These are phyloP conservation scores for Corythornis cristatus DNA, from an alignment of 2,113 vertebrate species.

Conservation along the genomic window DNA sequence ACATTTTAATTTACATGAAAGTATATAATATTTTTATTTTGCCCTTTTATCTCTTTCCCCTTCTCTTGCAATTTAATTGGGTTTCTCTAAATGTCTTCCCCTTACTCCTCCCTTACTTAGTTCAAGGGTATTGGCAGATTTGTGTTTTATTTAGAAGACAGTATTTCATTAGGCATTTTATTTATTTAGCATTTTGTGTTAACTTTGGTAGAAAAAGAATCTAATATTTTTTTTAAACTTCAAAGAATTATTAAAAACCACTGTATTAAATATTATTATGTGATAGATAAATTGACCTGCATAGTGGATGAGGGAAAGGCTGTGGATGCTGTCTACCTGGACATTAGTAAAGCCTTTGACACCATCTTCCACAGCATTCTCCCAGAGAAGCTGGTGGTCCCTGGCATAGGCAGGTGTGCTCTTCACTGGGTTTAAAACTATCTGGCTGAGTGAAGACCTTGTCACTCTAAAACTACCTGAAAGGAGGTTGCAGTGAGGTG, in stretches of 20 bases:
- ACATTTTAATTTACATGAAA: neutral
- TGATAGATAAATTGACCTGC: neutral
- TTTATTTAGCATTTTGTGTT: too few species aligned
- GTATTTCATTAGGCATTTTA: neutral
- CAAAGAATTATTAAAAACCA: neutral
- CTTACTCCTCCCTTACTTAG: neutral
- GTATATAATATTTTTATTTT: neutral
- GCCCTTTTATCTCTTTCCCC: neutral
- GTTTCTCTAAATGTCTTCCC: neutral
- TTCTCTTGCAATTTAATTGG: neutral
- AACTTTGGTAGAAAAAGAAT: neutral
- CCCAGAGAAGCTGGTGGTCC: too few species aligned
- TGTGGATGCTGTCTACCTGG: too few species aligned
- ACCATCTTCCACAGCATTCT: too few species aligned
- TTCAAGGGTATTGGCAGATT: neutral
- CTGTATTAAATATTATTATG: neutral
- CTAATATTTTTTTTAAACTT: neutral
- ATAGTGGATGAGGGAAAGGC: too few species aligned
- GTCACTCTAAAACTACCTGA: too few species aligned
- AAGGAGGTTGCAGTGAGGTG: too few species aligned
- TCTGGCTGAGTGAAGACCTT: too few species aligned
- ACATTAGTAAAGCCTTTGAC: too few species aligned
- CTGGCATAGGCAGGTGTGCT: too few species aligned
- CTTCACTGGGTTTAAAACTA: too few species aligned
- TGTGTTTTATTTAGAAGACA: neutral